These are phyloP conservation scores for Euplexia lucipara DNA, from an alignment of 2,888 invertebrate species.

Conservation along the genomic window DNA sequence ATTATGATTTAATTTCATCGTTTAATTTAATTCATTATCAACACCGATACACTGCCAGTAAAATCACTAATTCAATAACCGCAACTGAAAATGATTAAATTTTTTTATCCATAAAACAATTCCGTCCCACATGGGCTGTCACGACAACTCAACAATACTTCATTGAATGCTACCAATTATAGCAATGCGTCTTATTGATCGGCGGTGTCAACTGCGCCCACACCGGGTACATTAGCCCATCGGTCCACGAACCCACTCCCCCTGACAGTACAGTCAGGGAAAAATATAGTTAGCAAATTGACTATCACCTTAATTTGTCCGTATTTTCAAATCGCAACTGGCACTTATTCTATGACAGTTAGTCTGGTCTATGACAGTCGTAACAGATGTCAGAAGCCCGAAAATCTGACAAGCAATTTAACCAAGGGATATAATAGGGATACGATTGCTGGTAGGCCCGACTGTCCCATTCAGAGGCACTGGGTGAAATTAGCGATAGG, in stretches of 20 bases:
- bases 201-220: conserved; percentile 74
- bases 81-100: conserved; percentile 4
- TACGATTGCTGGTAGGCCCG: too few species aligned
- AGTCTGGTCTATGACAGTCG: too few species aligned
- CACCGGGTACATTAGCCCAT: conserved; percentile 63
- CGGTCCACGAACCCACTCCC: conserved; percentile 76
- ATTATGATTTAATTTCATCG: too few species aligned
- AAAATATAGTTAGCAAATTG: background rate
- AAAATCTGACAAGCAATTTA: too few species aligned
- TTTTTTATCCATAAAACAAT: conserved; percentile 26
- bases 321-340: background rate
- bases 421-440: too few species aligned
- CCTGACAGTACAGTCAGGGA: conserved; percentile 25
- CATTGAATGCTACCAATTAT: conserved; percentile 73
- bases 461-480: too few species aligned
- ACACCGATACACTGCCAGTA: background rate
- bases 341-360: background rate
- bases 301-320: background rate
- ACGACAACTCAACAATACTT: conserved; percentile 67
- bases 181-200: conserved; percentile 74
- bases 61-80: background rate
- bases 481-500: too few species aligned
- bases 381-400: too few species aligned
- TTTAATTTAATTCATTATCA: too few species aligned
- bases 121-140: conserved; percentile 57